These are phyloP conservation scores for Enteromius treurensis DNA, from an alignment of 2,797 vertebrate genomes.

Conservation along the genomic window DNA sequence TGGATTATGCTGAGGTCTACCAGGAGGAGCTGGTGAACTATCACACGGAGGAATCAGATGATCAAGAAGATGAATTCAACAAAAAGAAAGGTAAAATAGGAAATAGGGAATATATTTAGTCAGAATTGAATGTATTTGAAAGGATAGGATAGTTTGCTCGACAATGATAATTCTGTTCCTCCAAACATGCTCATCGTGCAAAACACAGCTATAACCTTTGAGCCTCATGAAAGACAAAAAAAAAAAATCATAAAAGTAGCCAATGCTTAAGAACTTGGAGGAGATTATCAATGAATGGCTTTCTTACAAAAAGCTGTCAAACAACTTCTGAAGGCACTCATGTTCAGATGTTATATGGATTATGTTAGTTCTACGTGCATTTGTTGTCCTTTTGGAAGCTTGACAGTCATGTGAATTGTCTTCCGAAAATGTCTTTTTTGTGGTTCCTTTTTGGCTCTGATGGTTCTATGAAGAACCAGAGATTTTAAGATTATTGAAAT, in stretches of 20 bases:
- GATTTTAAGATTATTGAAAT: not conserved
- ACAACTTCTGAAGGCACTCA: not conserved
- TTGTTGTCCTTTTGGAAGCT: not conserved
- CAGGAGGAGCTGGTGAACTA: conserved; percentile 88
- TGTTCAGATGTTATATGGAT: not conserved
- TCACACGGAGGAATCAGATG: conserved; percentile 84
- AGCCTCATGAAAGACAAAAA: not conserved
- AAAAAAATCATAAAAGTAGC: not conserved
- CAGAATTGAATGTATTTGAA: not conserved
- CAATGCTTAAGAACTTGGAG: not conserved
- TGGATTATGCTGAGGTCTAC: conserved; percentile 87
- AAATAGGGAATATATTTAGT: not conserved
- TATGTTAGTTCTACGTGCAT: not conserved
- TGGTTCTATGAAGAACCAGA: not conserved
- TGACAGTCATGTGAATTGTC: not conserved
- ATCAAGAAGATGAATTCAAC: conserved; percentile 90
- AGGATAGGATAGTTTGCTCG: too few species aligned
- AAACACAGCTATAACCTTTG: not conserved
- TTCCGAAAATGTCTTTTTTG: not conserved
- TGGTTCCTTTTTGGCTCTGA: not conserved
- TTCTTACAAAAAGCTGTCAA: not conserved
- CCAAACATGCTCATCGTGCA: not conserved
- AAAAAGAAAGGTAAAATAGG: conserved; percentile 90
- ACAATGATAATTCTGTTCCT: not conserved
- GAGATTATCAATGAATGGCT: not conserved